Evolutionary conservation across 2,113 vertebrate genomes (phyloP), one percentile per base, ranked within the genome.

Genomic region (Brienomyrus brachyistius): DNA sequence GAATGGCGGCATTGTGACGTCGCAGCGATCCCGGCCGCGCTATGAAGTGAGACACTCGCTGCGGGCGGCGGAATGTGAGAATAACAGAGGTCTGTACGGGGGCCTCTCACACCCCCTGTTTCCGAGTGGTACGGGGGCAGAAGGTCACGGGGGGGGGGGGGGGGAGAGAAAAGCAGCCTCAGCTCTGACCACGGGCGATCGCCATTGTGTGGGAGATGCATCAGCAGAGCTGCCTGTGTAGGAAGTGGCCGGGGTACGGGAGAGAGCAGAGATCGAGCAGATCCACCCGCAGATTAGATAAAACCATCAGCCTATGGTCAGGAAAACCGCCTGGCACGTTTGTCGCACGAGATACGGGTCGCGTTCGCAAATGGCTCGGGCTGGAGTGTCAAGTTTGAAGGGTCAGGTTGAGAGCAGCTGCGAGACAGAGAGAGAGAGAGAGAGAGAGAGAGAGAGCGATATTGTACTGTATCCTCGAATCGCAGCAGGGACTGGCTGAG

Each of bases 221-320:
- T n/a, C 10, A 35, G 54, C 50, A 2, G 45, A 50, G 51, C 43
- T 4, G 19, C 21, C 86, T 70, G 87, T 88, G 90, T 77, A 88
- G 56, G 90, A 90, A 85, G 77, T 82, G 80, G 56, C 23, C 88
- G 51, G 66, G 86, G 90, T 62, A 86, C 9, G 11, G n/a, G 4
- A n/a, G 4, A 13, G 27, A 27, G 45, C 48, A 56, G n/a, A 19
- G 82, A 56, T 48, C 50, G 2, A 62, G 27, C 82, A 87, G 82
- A 21, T 47, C 83, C 90, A 70, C 43, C 56, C 23, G 47, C 31
- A 88, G 87, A 88, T 90, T 83, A 90, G 77, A 90, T 90, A 88
- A 90, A 88, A 23, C 31, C 87, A 17, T 35, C 66, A 35, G 66
- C 31, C 10, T 35, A 6, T 54, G 35, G 31, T 80, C 15, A 43